Conservation (phyloP, 2,797 vertebrate species). For the Falco cherrug region DNA sequence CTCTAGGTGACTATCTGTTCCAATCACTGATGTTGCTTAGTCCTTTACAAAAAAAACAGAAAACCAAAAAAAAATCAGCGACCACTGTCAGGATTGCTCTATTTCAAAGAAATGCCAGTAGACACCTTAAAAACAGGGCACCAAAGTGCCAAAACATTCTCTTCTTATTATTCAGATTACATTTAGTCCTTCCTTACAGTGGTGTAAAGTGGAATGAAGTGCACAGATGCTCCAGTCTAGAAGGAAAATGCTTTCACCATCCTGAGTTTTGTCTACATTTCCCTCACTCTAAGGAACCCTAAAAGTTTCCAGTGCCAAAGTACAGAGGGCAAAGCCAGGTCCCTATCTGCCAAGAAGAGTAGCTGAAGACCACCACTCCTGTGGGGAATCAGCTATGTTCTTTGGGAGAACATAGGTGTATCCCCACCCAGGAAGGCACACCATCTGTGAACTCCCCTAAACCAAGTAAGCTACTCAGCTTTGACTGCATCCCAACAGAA, state of each 20-base stretch:
- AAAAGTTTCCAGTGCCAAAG: not conserved
- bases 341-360: not conserved
- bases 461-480: not conserved
- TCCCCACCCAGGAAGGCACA: not conserved
- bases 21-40: not conserved
- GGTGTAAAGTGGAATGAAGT: not conserved
- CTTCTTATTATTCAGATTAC: not conserved
- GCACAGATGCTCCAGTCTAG: not conserved
- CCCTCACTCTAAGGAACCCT: not conserved
- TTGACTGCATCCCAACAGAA: not conserved
- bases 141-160: not conserved
- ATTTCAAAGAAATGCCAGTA: not conserved
- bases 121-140: not conserved
- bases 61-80: not conserved
- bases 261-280: not conserved
- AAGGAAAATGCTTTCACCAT: not conserved
- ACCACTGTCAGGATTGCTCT: not conserved
- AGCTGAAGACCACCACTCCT: not conserved
- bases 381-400: not conserved
- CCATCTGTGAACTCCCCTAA: not conserved
- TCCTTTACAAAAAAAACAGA: not conserved
- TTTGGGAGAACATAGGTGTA: not conserved
- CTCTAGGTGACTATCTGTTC: not conserved
- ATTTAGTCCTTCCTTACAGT: not conserved
- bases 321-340: not conserved